phyloP scores from a whole-genome alignment of 1,140 invertebrate species.

The Frieseomelitta varia region DNA sequence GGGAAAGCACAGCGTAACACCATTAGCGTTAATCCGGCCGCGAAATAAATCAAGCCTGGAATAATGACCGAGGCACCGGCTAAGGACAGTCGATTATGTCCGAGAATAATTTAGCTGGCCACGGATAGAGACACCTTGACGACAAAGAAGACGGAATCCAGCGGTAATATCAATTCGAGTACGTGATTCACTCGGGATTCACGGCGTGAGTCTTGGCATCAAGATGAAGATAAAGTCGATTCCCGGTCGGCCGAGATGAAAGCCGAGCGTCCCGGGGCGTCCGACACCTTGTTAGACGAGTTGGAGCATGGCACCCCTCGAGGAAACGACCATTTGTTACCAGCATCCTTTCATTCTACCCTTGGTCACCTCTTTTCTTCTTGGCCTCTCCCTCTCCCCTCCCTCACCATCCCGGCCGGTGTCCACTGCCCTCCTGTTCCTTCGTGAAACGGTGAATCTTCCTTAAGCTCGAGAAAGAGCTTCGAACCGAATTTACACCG shows the following conservation, averaged over 20 bases:
- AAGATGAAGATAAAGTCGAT: conserved; percentile 79
- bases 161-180: conserved; percentile 75
- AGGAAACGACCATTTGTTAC: conserved; percentile 79
- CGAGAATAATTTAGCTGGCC: conserved; percentile 39
- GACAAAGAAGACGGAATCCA: conserved; percentile 46
- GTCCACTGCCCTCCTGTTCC: background rate
- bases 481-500: conserved; percentile 36
- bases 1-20: conserved; percentile 27
- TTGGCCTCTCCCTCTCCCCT: background rate
- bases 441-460: conserved; percentile 11
- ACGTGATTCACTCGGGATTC: conserved; percentile 74
- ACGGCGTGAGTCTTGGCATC: conserved; percentile 67
- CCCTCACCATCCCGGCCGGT: background rate
- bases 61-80: conserved; percentile 27
- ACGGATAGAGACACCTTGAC: conserved; percentile 51
- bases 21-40: conserved; percentile 46
- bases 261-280: conserved; percentile 75
- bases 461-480: conserved; percentile 34
- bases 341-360: conserved; percentile 64
- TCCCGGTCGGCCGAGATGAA: conserved; percentile 77
- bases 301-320: conserved; percentile 74
- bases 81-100: conserved; percentile 51
- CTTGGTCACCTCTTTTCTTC: conserved; percentile 52
- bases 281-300: conserved; percentile 80
- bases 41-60: conserved; percentile 47